A percentile compares a stretch with the other conserved stretches of the same genome.
Evolutionary conservation across 2,113 vertebrate species (phyloP).

Genomic region (Corapipo altera): DNA sequence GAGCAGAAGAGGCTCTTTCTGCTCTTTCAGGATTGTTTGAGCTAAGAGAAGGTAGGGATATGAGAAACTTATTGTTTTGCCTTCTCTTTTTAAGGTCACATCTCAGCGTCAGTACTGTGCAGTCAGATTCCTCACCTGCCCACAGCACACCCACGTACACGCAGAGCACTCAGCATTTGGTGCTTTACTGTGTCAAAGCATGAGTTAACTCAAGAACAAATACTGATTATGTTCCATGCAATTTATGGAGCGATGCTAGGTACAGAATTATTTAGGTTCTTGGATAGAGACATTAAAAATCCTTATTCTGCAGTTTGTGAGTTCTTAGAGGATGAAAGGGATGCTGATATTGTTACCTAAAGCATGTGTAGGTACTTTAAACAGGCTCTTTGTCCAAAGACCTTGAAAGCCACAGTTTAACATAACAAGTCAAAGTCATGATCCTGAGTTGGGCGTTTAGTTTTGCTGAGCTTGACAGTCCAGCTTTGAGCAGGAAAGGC

Average conservation of each 20-base stretch:
- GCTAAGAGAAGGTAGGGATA: not conserved
- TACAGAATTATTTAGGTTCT: not conserved
- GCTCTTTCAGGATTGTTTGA: not conserved
- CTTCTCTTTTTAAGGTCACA: not conserved
- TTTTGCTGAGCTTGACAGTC: not conserved
- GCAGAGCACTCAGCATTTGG: not conserved
- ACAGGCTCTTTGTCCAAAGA: not conserved
- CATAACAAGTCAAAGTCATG: not conserved
- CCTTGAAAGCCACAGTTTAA: not conserved
- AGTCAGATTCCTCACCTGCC: not conserved
- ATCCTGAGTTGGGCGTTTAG: not conserved
- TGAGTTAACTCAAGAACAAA: not conserved
- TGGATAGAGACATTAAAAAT: not conserved
- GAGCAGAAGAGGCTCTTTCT: not conserved
- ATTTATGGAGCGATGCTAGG: not conserved
- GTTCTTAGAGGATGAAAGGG: not conserved
- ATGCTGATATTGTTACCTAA: not conserved
- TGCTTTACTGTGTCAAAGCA: not conserved
- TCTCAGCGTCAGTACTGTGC: not conserved
- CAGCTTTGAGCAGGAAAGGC: not conserved
- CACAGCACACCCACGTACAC: too few relatives aligned
- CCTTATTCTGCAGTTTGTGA: not conserved
- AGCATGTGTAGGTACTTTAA: not conserved
- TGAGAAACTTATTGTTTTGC: not conserved
- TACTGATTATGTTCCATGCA: not conserved